Conservation (phyloP, 2,113 vertebrate genomes). For the Chamaea fasciata region DNA sequence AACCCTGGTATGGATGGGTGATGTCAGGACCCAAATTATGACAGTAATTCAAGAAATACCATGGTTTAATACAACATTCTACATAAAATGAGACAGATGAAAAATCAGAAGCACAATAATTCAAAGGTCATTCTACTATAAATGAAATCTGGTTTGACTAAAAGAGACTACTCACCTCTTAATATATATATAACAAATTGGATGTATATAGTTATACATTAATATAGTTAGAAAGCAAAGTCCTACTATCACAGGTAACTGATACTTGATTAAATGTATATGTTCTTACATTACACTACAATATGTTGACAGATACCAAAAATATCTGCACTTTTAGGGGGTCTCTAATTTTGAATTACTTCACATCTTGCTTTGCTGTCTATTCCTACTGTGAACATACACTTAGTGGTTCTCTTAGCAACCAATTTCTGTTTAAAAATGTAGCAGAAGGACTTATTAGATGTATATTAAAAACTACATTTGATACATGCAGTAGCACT, state of each 20-base stretch:
- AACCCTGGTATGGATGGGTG: not conserved
- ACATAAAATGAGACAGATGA: not conserved
- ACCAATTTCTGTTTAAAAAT: slow-evolving; percentile 61
- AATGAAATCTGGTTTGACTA: not conserved
- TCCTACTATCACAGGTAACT: slow-evolving; percentile 33
- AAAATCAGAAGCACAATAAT: not conserved
- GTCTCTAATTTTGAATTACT: slow-evolving; percentile 49
- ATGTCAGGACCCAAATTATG: not conserved
- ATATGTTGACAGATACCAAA: not conserved
- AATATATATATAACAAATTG: slow-evolving; percentile 25
- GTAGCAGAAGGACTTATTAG: slow-evolving; percentile 31
- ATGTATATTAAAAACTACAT: slow-evolving; percentile 27
- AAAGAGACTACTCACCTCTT: not conserved
- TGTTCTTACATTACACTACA: slow-evolving; percentile 23
- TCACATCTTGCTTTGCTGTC: slow-evolving; percentile 42
- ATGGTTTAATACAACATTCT: not conserved
- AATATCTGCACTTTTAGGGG: slow-evolving; percentile 10
- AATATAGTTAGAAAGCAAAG: not conserved
- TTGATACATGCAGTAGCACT: not conserved
- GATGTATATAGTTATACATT: slow-evolving; percentile 20
- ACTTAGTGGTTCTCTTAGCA: slow-evolving; percentile 54
- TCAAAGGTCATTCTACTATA: not conserved
- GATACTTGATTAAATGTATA: slow-evolving; percentile 5
- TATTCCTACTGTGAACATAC: slow-evolving; percentile 12
- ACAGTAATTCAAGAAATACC: not conserved